These are phyloP conservation scores for Ophion ellenae DNA, from an alignment of 2,888 invertebrate genomes.

Conservation along the genomic window DNA sequence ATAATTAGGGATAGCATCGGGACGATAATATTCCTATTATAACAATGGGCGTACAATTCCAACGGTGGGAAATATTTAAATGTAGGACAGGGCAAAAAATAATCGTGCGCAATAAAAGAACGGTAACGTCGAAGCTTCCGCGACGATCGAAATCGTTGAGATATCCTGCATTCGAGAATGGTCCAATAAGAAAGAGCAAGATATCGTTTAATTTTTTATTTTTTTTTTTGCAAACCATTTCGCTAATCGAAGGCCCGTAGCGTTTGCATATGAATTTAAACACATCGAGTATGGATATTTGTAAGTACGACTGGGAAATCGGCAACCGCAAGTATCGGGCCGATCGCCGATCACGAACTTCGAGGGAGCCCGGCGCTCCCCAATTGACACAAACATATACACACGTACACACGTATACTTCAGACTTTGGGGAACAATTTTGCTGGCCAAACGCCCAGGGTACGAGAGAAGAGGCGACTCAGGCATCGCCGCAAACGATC, in stretches of 20 bases:
- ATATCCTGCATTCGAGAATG: background rate
- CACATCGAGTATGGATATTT: background rate
- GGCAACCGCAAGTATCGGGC: conserved; percentile 49
- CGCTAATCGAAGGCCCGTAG: conserved; percentile 74
- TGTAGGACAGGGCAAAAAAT: background rate
- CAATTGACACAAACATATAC: background rate
- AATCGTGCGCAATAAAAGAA: background rate
- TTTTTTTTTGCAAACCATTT: conserved; percentile 76
- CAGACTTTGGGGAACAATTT: conserved; percentile 60
- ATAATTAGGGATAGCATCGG: conserved; percentile 4
- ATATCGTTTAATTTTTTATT: conserved; percentile 71
- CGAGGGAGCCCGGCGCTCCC: background rate
- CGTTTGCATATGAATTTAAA: conserved; percentile 5
- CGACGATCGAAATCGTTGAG: conserved; percentile 9
- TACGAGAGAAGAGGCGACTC: conserved; percentile 29
- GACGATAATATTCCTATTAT: conserved; percentile 15
- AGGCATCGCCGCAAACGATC: conserved; percentile 61
- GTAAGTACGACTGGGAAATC: conserved; percentile 38
- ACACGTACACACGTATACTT: conserved; percentile 1
- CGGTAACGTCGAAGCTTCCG: background rate
- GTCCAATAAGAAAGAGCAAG: conserved; percentile 60
- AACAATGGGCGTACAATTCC: background rate
- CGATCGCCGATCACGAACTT: conserved; percentile 57
- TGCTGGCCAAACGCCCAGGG: conserved; percentile 62
- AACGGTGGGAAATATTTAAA: background rate